Percentiles rank a stretch among this genome's conserved stretches.
Evolutionary conservation across 1,140 invertebrate genomes (phyloP).

Genomic region (Sarcophaga bullata): DNA sequence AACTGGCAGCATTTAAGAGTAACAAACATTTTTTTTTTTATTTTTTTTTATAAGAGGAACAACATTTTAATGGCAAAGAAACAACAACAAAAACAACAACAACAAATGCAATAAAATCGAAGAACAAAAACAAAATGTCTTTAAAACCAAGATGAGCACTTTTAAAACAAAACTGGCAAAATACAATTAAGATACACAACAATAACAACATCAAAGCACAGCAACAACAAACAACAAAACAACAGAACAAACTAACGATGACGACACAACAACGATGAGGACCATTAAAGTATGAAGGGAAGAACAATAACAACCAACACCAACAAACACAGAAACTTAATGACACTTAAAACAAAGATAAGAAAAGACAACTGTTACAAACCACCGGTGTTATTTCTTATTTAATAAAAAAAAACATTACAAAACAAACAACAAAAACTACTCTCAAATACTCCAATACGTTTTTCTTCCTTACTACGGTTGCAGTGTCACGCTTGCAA

Average conservation of each 20-base stretch:
- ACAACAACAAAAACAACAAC: background rate
- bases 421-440: too few species aligned
- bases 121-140: background rate
- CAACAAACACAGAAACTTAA: background rate
- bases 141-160: slow-evolving; percentile 30
- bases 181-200: slow-evolving; percentile 34
- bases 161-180: slow-evolving; percentile 33
- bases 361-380: slow-evolving; percentile 28
- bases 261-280: slow-evolving; percentile 11
- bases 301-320: background rate
- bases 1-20: background rate
- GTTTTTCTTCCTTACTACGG: too few species aligned
- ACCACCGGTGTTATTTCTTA: slow-evolving; percentile 35
- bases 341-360: background rate
- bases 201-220: too few species aligned
- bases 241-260: too few species aligned
- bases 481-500: too few species aligned
- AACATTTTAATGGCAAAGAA: slow-evolving; percentile 29
- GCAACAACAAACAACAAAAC: too few species aligned
- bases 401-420: slow-evolving; percentile 22
- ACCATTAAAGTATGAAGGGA: slow-evolving; percentile 23
- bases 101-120: background rate
- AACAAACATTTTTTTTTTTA: background rate
- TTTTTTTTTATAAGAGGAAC: background rate
- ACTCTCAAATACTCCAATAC: too few species aligned